Percentiles rank a stretch among this genome's conserved stretches.
phyloP scores from a whole-genome alignment of 1,140 invertebrate species.

The Drosophila ohnishii region DNA sequence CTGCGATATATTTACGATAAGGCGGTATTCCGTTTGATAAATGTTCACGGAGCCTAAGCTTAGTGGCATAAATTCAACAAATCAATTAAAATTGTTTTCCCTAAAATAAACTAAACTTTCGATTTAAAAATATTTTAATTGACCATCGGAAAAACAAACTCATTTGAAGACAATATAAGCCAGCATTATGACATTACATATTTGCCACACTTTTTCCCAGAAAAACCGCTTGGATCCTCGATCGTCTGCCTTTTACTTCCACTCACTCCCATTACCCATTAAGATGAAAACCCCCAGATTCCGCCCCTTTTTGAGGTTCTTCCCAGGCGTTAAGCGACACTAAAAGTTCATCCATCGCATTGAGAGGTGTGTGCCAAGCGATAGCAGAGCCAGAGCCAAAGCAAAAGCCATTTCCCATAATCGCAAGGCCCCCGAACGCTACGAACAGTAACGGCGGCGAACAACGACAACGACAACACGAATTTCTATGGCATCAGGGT shows the following conservation, averaged over 20 bases:
- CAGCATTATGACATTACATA: slow-evolving; percentile 5
- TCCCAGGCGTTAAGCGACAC: slow-evolving; percentile 51
- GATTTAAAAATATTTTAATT: neutral
- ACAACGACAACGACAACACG: slow-evolving; percentile 48
- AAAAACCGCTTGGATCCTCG: neutral
- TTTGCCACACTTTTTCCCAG: slow-evolving; percentile 20
- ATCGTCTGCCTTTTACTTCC: slow-evolving; percentile 33
- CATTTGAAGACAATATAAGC: neutral
- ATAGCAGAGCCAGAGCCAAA: slow-evolving; percentile 18
- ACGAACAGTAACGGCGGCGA: slow-evolving; percentile 10
- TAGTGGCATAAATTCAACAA: too few relatives aligned
- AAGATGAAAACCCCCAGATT: slow-evolving; percentile 14
- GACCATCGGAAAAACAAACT: neutral
- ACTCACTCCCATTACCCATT: slow-evolving; percentile 19
- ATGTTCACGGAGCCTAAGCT: too few relatives aligned
- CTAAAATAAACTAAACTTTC: neutral
- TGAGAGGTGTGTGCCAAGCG: slow-evolving; percentile 57
- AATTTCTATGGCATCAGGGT: slow-evolving; percentile 63
- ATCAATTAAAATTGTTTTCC: too few relatives aligned
- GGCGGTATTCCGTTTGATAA: too few relatives aligned
- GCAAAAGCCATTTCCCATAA: slow-evolving; percentile 63
- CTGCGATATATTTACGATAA: too few relatives aligned
- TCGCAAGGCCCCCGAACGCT: slow-evolving; percentile 44
- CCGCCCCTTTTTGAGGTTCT: slow-evolving; percentile 41
- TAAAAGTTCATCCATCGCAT: slow-evolving; percentile 52